Conservation (phyloP, 92 coral and sea anemone genomes). For the Ricordea florida region DNA sequence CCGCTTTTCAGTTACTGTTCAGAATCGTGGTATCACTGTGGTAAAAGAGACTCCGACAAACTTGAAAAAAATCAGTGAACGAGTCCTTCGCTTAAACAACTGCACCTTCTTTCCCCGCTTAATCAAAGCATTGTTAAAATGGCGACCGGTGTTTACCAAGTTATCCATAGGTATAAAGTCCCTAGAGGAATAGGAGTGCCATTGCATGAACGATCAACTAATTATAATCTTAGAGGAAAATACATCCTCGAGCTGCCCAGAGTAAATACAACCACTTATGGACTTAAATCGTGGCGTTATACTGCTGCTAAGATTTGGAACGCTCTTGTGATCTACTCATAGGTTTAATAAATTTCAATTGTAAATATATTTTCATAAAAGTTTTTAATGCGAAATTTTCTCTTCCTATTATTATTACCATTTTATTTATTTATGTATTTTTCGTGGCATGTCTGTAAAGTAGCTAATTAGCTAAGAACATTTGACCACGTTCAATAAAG, state of each 20-base stretch:
- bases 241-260: constrained; percentile 5
- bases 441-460: too few relatives aligned
- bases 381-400: constrained; percentile 1
- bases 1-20: constrained; percentile 35
- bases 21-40: constrained; percentile 34
- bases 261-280: too few relatives aligned
- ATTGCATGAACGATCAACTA: constrained; percentile 5
- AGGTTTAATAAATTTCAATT: constrained; percentile 2
- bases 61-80: constrained; percentile 24
- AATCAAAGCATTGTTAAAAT: constrained; percentile 31
- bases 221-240: constrained; percentile 8
- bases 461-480: constrained; percentile 1
- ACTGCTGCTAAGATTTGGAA: constrained; percentile 1
- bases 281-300: constrained; percentile 8
- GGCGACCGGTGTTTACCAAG: constrained; percentile 24
- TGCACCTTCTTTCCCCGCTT: constrained; percentile 18
- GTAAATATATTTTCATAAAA: background rate
- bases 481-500: too few relatives aligned
- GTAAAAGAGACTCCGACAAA: background rate
- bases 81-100: constrained; percentile 21
- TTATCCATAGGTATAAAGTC: constrained; percentile 13
- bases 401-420: background rate
- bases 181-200: constrained; percentile 1
- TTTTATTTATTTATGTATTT: background rate
- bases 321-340: constrained; percentile 5